Evolutionary conservation across 2,797 vertebrate species (phyloP).

Genomic region (Lagodon rhomboides): DNA sequence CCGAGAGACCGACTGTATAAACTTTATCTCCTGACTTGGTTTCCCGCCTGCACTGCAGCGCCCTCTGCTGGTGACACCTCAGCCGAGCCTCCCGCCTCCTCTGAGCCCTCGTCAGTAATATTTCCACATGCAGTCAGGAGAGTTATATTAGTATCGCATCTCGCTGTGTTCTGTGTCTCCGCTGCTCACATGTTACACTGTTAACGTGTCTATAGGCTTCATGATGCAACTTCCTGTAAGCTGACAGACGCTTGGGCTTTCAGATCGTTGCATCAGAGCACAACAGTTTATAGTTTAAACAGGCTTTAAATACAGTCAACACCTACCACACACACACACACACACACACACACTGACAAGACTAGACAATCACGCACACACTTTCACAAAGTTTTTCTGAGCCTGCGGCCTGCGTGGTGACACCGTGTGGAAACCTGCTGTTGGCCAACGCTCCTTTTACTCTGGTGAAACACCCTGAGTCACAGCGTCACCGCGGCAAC

Average conservation of each 20-base stretch:
- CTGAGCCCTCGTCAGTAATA: neutral
- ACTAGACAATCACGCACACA: too few relatives aligned
- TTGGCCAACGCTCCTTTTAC: conserved; percentile 61
- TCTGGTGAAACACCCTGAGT: conserved; percentile 75
- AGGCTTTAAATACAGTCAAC: conserved; percentile 75
- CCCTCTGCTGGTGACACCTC: conserved; percentile 32
- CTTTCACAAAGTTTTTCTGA: conserved; percentile 42
- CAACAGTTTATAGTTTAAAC: conserved; percentile 81
- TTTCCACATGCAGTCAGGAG: conserved; percentile 28
- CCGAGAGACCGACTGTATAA: neutral
- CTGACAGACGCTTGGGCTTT: conserved; percentile 73
- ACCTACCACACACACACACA: conserved; percentile 40
- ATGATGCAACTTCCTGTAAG: conserved; percentile 84
- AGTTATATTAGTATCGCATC: conserved; percentile 35
- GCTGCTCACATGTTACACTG: conserved; percentile 60
- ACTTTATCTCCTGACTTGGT: neutral
- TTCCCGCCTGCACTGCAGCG: conserved; percentile 6
- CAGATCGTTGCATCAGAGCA: conserved; percentile 82
- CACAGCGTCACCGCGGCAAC: conserved; percentile 52
- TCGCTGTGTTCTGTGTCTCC: conserved; percentile 40
- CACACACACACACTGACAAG: conserved; percentile 33
- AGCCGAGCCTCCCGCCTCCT: neutral
- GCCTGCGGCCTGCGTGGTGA: conserved; percentile 39
- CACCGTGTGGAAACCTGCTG: conserved; percentile 49
- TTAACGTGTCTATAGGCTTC: conserved; percentile 75